phyloP scores from a whole-genome alignment of 2,113 vertebrate genomes.

The Hymenochirus boettgeri region DNA sequence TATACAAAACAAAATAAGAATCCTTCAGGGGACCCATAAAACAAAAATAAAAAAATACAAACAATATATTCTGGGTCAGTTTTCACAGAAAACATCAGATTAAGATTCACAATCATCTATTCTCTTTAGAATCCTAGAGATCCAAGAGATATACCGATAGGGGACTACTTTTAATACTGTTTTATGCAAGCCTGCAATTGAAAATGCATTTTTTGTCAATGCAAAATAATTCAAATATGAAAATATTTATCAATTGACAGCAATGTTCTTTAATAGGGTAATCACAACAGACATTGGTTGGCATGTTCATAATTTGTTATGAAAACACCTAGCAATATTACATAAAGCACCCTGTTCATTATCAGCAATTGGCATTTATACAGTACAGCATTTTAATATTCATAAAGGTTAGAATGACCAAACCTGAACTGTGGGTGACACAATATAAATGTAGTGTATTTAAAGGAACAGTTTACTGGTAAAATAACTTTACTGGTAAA shows the following conservation, averaged over 20 bases:
- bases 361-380: background rate
- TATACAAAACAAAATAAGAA: constrained; percentile 24
- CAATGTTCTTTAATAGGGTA: background rate
- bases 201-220: background rate
- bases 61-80: constrained; percentile 29
- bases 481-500: background rate
- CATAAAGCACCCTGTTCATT: constrained; percentile 4
- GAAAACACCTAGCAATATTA: background rate
- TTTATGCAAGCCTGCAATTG: background rate
- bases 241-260: constrained; percentile 1
- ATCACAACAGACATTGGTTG: background rate
- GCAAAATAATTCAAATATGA: background rate
- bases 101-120: background rate
- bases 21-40: constrained; percentile 26
- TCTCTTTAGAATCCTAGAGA: background rate
- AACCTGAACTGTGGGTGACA: background rate
- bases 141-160: background rate
- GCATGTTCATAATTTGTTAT: constrained; percentile 8
- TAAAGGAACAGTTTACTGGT: background rate
- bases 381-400: background rate
- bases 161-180: constrained; percentile 28
- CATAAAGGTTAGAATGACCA: background rate
- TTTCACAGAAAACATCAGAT: constrained; percentile 37
- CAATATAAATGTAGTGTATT: constrained; percentile 15
- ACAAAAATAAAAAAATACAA: constrained; percentile 16